Conservation (phyloP, 2,797 vertebrate species). For the Lycodopsis pacificus region DNA sequence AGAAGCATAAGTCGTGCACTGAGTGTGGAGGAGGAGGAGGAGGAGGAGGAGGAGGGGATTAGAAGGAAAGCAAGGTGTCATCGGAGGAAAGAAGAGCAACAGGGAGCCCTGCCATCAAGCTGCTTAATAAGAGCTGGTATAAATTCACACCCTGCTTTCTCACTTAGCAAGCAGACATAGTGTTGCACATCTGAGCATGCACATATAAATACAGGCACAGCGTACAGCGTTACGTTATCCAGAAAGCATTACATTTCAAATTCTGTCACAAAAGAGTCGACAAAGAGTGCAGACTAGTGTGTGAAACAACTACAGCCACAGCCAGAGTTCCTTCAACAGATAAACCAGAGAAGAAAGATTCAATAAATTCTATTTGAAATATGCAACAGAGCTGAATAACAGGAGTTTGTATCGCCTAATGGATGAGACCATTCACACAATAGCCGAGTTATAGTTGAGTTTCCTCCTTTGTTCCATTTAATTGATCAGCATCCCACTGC, state of each 20-base stretch:
- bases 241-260: conserved; percentile 36
- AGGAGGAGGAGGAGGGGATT: conserved; percentile 21
- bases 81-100: conserved; percentile 39
- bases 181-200: conserved; percentile 49
- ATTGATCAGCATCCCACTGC: conserved; percentile 40
- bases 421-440: not conserved
- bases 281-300: conserved; percentile 2
- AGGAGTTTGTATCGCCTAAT: not conserved
- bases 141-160: conserved; percentile 48
- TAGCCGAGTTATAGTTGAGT: not conserved
- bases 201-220: conserved; percentile 36
- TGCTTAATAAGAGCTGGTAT: conserved; percentile 43
- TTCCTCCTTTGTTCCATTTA: conserved; percentile 31
- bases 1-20: conserved; percentile 48
- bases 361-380: conserved; percentile 7
- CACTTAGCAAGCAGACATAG: conserved; percentile 47
- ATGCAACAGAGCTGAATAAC: not conserved
- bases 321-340: conserved; percentile 28
- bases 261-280: conserved; percentile 39
- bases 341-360: conserved; percentile 29
- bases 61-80: conserved; percentile 50
- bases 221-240: conserved; percentile 25
- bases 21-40: conserved; percentile 18
- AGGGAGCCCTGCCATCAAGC: conserved; percentile 49
- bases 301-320: conserved; percentile 24